Percentiles rank a stretch among this genome's conserved stretches.
Conservation (phyloP, 2,113 vertebrate species). For the Poeciliopsis prolifica region DNA sequence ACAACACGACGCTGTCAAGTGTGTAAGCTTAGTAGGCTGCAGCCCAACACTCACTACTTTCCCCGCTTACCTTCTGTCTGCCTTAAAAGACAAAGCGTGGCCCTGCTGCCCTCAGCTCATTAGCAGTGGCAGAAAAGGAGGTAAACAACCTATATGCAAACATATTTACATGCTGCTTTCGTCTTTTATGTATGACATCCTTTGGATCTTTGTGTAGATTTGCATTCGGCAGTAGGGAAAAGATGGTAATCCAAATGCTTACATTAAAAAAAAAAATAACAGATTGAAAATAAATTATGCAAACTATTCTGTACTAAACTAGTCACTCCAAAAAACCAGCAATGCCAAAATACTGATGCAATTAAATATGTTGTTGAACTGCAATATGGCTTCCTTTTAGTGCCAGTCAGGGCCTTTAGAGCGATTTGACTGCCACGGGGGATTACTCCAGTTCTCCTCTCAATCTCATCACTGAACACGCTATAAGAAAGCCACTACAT, state of each 20-base stretch:
- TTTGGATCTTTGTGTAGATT: slow-evolving; percentile 19
- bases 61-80: slow-evolving; percentile 70
- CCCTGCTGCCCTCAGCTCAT: slow-evolving; percentile 61
- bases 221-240: slow-evolving; percentile 1
- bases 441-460: slow-evolving; percentile 73
- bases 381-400: slow-evolving; percentile 50
- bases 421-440: slow-evolving; percentile 58
- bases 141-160: slow-evolving; percentile 36
- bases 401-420: slow-evolving; percentile 60
- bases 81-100: slow-evolving; percentile 46
- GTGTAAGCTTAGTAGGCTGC: slow-evolving; percentile 64
- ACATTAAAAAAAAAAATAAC: neutral
- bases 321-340: slow-evolving; percentile 29
- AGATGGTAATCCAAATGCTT: neutral
- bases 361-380: slow-evolving; percentile 38
- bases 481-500: slow-evolving; percentile 2
- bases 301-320: slow-evolving; percentile 17
- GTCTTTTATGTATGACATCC: slow-evolving; percentile 16
- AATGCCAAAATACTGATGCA: slow-evolving; percentile 27
- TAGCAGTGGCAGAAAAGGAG: slow-evolving; percentile 45
- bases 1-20: slow-evolving; percentile 38
- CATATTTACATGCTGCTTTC: slow-evolving; percentile 7
- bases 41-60: slow-evolving; percentile 58
- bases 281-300: slow-evolving; percentile 1
- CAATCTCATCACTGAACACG: slow-evolving; percentile 63